Evolutionary conservation across 2,888 invertebrate species (phyloP).

Genomic region (Anaspis maculata): DNA sequence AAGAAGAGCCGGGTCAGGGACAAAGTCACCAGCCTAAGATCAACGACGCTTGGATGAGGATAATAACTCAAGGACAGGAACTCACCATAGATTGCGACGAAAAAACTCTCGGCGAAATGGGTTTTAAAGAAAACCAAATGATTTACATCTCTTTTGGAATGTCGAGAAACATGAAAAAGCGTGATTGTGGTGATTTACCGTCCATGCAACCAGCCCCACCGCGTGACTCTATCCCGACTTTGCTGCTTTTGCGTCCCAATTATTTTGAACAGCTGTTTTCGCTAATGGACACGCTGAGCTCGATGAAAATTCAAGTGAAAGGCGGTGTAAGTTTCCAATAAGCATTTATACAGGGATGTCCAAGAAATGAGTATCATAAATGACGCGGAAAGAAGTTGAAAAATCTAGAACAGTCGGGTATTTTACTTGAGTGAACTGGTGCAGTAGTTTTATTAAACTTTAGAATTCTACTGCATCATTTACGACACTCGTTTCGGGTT

Average conservation of each 20-base stretch:
- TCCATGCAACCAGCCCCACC: conserved; percentile 82
- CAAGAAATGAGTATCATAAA: too few relatives aligned
- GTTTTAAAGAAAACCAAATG: conserved; percentile 90
- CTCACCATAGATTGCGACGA: conserved; percentile 88
- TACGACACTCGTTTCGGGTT: too few relatives aligned
- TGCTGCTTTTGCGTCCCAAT: conserved; percentile 72
- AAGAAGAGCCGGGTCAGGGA: conserved; percentile 22
- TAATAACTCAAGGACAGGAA: conserved; percentile 92
- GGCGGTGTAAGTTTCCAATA: conserved; percentile 56
- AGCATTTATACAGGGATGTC: too few relatives aligned
- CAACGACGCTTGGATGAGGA: conserved; percentile 63
- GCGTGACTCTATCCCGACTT: conserved; percentile 75
- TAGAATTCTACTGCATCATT: too few relatives aligned
- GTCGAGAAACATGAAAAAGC: conserved; percentile 46
- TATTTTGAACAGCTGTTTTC: conserved; percentile 88
- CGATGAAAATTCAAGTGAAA: conserved; percentile 71
- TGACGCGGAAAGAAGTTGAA: too few relatives aligned
- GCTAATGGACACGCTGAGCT: conserved; percentile 82
- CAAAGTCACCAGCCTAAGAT: conserved; percentile 3
- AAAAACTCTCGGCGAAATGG: conserved; percentile 81
- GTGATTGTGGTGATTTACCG: conserved; percentile 72
- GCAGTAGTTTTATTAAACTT: too few relatives aligned
- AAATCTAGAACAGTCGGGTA: too few relatives aligned
- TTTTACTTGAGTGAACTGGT: too few relatives aligned
- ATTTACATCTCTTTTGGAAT: conserved; percentile 88